Evolutionary conservation across 2,888 invertebrate species (phyloP).

Genomic region (Heteromyza rotundicornis): DNA sequence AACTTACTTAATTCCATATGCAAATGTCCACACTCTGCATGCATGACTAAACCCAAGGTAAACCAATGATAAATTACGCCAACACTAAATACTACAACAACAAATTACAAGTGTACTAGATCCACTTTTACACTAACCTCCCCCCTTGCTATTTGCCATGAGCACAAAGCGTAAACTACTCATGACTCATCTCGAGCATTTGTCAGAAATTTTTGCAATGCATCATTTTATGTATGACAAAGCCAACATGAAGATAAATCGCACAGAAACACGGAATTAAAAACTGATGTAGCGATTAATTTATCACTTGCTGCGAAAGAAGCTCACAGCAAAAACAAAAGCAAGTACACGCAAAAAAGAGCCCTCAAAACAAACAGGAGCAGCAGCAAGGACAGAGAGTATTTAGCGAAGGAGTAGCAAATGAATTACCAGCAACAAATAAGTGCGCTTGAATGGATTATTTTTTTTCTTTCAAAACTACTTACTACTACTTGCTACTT

Average conservation of each 20-base stretch:
- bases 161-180: slow-evolving; percentile 38
- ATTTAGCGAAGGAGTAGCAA: slow-evolving; percentile 38
- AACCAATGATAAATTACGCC: background rate
- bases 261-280: slow-evolving; percentile 58
- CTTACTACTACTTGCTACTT: too few relatives aligned
- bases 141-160: too few relatives aligned
- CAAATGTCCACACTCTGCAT: too few relatives aligned
- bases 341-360: slow-evolving; percentile 20
- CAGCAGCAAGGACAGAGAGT: slow-evolving; percentile 25
- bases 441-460: slow-evolving; percentile 48
- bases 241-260: slow-evolving; percentile 52
- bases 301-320: slow-evolving; percentile 54
- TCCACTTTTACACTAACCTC: slow-evolving; percentile 1
- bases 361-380: slow-evolving; percentile 13
- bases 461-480: slow-evolving; percentile 16
- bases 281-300: slow-evolving; percentile 62
- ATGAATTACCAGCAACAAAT: slow-evolving; percentile 58
- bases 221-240: slow-evolving; percentile 51
- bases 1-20: too few relatives aligned
- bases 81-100: slow-evolving; percentile 6
- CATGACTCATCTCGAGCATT: slow-evolving; percentile 57
- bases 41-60: background rate
- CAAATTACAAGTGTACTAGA: background rate
- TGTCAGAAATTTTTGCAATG: slow-evolving; percentile 54
- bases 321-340: slow-evolving; percentile 34